Base-by-base conservation (phyloP, 2,888 invertebrate species). In the Macroteleia sp. region DNA sequence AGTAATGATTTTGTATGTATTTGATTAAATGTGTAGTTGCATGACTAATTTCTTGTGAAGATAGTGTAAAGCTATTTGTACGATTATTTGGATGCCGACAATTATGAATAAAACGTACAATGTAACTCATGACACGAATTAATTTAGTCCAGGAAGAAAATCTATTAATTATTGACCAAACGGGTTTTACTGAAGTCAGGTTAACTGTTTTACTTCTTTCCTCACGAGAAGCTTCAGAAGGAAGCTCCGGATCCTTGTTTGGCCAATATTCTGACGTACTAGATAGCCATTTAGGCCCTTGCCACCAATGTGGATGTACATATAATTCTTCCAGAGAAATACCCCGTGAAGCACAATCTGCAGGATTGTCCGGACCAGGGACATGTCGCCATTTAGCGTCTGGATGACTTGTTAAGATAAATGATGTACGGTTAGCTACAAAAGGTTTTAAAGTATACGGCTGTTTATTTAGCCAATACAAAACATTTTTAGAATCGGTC, bases 291-390 rank as follows among this genome's bases (percentile, higher is more conserved):
- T 1, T 1, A 0, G 82, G 82, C 0, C 85, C 83, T 3, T 57
- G 22, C 80, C 78, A 83, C 81, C 83, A 85, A 8, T 83, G 30
- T 1, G 42, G 14, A 20, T 77, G 52, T 1, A 25, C 17, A 0
- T 59, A 9, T 2, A 83, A 32, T 12, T 80, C 66, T 6, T 57
- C 6, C 0, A 77, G 67, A 1, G 67, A 22, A 1, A 81, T 1
- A 0, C 84, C 83, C 6, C 85, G 66, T 2, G 84, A 83, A 1
- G 82, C 82, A 20, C 76, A 78, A 12, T 83, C 83, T 22, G 81
- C 81, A 3, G 82, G 82, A 20, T 84, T 84, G 1, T 82, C 46
- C 6, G 67, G 25, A 6, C 79, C 71, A 0, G 77, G 44, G 0
- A 85, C 80, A 32, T 84, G 66, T 5, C 34, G 16, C 78, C 76